phyloP scores from a whole-genome alignment of 2,888 invertebrate genomes.

The Pogonocherus hispidulus region DNA sequence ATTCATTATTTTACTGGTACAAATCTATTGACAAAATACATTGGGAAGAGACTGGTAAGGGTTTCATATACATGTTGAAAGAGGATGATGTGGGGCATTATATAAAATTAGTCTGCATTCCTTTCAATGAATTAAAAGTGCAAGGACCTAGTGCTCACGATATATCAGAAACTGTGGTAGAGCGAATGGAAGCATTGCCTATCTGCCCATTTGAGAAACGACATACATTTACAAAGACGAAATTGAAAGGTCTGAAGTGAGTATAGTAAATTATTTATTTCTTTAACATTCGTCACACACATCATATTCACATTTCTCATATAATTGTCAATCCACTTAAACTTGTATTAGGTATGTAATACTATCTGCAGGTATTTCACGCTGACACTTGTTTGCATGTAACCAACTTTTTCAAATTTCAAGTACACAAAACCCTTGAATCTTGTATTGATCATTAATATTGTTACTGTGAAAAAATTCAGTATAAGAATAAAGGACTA shows the following conservation, averaged over 20 bases:
- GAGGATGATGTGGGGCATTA: slow-evolving; percentile 76
- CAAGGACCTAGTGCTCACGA: slow-evolving; percentile 76
- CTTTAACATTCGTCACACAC: too few relatives aligned
- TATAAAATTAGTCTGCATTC: slow-evolving; percentile 75
- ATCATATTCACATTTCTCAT: too few relatives aligned
- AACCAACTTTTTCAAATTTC: too few relatives aligned
- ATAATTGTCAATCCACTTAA: too few relatives aligned
- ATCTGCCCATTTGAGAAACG: slow-evolving; percentile 85
- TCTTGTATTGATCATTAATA: too few relatives aligned
- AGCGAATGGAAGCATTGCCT: slow-evolving; percentile 66
- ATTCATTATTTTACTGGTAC: slow-evolving; percentile 80
- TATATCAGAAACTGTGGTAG: slow-evolving; percentile 73
- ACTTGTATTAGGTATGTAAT: too few relatives aligned
- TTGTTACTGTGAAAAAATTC: too few relatives aligned
- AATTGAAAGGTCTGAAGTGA: slow-evolving; percentile 74
- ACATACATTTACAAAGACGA: slow-evolving; percentile 77
- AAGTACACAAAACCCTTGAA: too few relatives aligned
- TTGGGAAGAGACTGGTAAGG: slow-evolving; percentile 75
- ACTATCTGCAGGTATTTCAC: too few relatives aligned
- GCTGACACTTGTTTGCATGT: too few relatives aligned
- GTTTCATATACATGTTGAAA: slow-evolving; percentile 74
- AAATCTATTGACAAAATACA: slow-evolving; percentile 67
- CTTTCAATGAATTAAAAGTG: slow-evolving; percentile 68
- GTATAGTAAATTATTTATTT: slow-evolving; percentile 40
- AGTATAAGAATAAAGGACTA: too few relatives aligned